Evolutionary conservation across 2,888 invertebrate species (phyloP).

Genomic region (Lepeophtheirus nordmannii): DNA sequence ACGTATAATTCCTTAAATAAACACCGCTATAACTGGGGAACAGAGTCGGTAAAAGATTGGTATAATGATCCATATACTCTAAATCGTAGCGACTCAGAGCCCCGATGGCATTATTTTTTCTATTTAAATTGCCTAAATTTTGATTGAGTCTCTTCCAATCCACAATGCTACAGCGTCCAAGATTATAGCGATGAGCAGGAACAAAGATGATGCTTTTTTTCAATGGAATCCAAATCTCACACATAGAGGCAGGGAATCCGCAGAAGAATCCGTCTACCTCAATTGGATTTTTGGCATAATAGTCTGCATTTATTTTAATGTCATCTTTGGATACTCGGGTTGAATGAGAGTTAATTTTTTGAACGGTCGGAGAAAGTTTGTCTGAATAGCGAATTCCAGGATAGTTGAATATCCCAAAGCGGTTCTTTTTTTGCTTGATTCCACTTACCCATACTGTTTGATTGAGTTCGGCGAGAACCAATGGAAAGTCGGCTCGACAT

Average conservation of each 20-base stretch:
- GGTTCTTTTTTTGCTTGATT: neutral
- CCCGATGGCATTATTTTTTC: neutral
- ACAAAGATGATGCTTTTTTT: conserved; percentile 9
- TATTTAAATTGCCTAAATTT: neutral
- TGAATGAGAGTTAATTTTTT: neutral
- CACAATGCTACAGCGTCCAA: conserved; percentile 3
- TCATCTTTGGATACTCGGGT: neutral
- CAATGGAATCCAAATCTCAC: conserved; percentile 14
- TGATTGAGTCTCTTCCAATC: conserved; percentile 8
- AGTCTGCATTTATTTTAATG: neutral
- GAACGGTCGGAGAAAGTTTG: neutral
- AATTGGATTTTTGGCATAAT: neutral
- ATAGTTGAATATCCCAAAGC: neutral
- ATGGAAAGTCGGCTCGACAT: neutral
- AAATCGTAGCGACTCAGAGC: conserved; percentile 13
- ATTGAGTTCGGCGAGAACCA: neutral
- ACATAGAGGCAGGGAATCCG: conserved; percentile 14
- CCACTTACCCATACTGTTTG: conserved; percentile 9
- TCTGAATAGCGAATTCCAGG: neutral
- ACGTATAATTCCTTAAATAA: neutral
- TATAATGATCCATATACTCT: conserved; percentile 16
- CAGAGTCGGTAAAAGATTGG: neutral
- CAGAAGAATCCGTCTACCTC: conserved; percentile 13
- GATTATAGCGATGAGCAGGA: conserved; percentile 14
- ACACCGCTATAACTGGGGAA: conserved; percentile 15